Percentiles rank a stretch among this genome's conserved stretches.
These are phyloP conservation scores for Dipodomys ordii DNA, from an alignment of 2,113 vertebrate genomes.

Conservation along the genomic window DNA sequence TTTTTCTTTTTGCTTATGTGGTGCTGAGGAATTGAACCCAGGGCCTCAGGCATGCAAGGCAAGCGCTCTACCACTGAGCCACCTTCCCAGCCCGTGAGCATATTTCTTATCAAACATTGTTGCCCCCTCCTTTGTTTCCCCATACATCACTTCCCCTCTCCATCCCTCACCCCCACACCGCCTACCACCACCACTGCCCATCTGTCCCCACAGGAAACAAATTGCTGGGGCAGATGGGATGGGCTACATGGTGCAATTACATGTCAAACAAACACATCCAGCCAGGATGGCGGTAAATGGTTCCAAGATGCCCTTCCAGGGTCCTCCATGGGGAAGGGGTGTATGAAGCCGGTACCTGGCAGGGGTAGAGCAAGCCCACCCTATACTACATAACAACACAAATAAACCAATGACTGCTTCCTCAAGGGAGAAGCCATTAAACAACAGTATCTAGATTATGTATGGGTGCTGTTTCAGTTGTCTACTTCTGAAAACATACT, in stretches of 20 bases:
- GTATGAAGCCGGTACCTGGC: background rate
- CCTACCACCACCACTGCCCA: background rate
- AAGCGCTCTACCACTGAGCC: too few species aligned
- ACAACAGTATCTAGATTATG: background rate
- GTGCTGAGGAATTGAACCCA: too few species aligned
- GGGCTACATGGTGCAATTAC: background rate
- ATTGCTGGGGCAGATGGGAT: too few species aligned
- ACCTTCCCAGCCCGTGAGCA: too few species aligned
- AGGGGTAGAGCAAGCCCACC: background rate
- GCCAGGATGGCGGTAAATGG: background rate
- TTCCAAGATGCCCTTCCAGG: background rate
- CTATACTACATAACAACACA: accelerated
- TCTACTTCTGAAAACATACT: background rate
- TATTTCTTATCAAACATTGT: too few species aligned
- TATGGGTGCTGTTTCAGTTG: background rate
- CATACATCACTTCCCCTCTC: too few species aligned
- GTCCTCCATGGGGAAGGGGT: background rate
- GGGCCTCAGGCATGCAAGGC: too few species aligned
- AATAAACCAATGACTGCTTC: too few species aligned
- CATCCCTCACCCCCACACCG: background rate
- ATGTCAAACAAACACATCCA: too few species aligned
- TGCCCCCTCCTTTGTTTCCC: too few species aligned
- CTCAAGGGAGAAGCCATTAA: too few species aligned
- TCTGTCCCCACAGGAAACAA: accelerated
- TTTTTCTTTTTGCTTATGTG: too few species aligned